Evolutionary conservation across 2,888 invertebrate species (phyloP).

Genomic region (Coenonympha glycerion): DNA sequence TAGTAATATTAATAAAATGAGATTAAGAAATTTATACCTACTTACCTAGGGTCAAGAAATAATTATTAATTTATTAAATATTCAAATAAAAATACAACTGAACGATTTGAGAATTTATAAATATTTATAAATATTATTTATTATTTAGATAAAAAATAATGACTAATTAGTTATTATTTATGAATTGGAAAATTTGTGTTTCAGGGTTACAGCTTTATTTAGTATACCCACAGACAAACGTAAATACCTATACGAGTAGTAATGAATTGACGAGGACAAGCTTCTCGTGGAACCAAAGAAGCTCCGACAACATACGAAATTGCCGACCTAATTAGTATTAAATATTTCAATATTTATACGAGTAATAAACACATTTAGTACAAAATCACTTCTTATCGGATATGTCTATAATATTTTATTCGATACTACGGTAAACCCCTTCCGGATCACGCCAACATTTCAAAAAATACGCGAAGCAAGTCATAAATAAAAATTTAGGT

Average conservation of each 20-base stretch:
- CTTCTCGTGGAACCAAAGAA: slow-evolving; percentile 18
- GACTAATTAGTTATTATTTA: neutral
- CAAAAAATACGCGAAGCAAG: neutral
- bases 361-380: slow-evolving; percentile 38
- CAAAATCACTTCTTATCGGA: slow-evolving; percentile 59
- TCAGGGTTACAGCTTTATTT: slow-evolving; percentile 9
- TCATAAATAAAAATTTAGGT: too few species aligned
- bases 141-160: too few species aligned
- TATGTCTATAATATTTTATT: slow-evolving; percentile 56
- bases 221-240: slow-evolving; percentile 16
- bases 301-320: slow-evolving; percentile 6
- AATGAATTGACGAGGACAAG: slow-evolving; percentile 24
- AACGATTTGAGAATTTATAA: too few species aligned
- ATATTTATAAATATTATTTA: too few species aligned
- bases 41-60: too few species aligned
- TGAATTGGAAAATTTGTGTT: neutral
- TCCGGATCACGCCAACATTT: slow-evolving; percentile 20
- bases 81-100: too few species aligned
- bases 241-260: too few species aligned
- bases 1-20: too few species aligned
- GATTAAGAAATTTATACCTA: neutral
- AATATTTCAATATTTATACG: slow-evolving; percentile 18
- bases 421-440: slow-evolving; percentile 37
- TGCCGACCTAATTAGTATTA: slow-evolving; percentile 19
- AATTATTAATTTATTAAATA: too few species aligned